phyloP scores from a whole-genome alignment of 2,888 invertebrate genomes.

The Macrosiphum euphorbiae region DNA sequence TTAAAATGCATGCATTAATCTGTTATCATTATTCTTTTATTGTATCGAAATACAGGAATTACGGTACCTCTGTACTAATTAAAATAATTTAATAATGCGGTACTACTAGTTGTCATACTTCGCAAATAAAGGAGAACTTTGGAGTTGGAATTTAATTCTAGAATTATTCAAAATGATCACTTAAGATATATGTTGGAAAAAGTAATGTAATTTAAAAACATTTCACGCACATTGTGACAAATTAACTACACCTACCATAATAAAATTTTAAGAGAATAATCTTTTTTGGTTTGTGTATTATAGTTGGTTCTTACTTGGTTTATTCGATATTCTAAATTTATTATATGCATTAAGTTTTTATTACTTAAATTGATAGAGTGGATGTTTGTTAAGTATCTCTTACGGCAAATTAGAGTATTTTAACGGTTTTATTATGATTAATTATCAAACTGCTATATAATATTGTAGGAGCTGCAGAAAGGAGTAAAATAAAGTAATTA shows the following conservation, averaged over 20 bases:
- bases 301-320: background rate
- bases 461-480: background rate
- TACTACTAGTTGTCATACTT: background rate
- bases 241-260: background rate
- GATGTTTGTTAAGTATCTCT: background rate
- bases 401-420: background rate
- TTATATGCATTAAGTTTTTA: background rate
- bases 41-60: background rate
- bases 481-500: background rate
- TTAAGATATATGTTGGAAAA: background rate
- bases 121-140: background rate
- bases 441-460: background rate
- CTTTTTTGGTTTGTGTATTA: background rate
- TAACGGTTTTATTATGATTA: background rate
- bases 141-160: background rate
- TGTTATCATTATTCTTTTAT: background rate
- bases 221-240: background rate
- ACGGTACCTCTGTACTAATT: background rate
- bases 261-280: background rate
- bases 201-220: background rate
- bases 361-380: background rate
- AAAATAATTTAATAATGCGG: background rate
- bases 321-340: background rate
- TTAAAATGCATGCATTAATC: background rate
- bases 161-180: background rate